Evolutionary conservation across 2,797 vertebrate genomes (phyloP).

Genomic region (Loris lydekkerianus): DNA sequence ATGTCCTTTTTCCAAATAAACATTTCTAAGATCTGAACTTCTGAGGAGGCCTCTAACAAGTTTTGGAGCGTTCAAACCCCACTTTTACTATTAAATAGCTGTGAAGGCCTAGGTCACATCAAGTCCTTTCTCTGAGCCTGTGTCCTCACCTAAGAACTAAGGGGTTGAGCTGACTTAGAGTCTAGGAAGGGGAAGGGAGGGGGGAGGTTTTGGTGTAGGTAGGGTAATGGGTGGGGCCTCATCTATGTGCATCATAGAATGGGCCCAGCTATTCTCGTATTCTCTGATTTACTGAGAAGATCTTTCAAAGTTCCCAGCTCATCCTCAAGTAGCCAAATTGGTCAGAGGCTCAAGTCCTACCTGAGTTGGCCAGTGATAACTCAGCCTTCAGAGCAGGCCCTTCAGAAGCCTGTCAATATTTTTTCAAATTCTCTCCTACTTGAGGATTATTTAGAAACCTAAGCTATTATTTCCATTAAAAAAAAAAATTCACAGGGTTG

Average conservation of each 20-base stretch:
- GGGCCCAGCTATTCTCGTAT: background rate
- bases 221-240: too few relatives aligned
- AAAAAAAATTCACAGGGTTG: conserved; percentile 38
- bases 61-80: background rate
- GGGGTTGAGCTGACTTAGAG: background rate
- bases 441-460: conserved; percentile 19
- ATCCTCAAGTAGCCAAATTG: background rate
- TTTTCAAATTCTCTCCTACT: conserved; percentile 33
- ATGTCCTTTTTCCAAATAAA: conserved; percentile 17
- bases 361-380: background rate
- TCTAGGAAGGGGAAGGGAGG: too few relatives aligned
- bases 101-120: background rate
- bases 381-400: background rate
- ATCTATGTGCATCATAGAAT: too few relatives aligned
- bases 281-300: background rate
- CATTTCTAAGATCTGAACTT: conserved; percentile 13
- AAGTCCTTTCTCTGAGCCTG: background rate
- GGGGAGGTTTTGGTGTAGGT: too few relatives aligned
- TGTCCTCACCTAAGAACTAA: conserved; percentile 38
- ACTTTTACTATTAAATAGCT: background rate
- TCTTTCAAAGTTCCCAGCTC: background rate
- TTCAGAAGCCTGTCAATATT: background rate
- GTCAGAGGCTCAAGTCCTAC: background rate
- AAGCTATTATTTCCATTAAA: conserved; percentile 1
- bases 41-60: background rate